Conservation (phyloP, 2,888 invertebrate genomes). For the Steinernema carpocapsae region DNA sequence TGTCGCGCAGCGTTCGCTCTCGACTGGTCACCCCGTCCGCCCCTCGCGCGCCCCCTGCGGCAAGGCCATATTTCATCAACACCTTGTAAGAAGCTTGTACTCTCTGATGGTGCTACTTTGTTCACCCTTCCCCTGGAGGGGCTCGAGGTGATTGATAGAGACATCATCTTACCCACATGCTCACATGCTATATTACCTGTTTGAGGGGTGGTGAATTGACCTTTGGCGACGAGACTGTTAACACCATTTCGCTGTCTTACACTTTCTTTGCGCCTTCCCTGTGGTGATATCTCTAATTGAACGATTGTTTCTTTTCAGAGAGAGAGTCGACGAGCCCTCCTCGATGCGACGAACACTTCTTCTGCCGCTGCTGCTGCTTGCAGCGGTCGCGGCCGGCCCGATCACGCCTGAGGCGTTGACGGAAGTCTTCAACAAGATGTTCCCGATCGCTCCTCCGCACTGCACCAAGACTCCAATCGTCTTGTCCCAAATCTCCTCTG, state of each 20-base stretch:
- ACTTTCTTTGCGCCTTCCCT: conserved; percentile 18
- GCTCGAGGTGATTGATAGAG: conserved; percentile 18
- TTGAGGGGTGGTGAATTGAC: conserved; percentile 2
- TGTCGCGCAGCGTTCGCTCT: neutral
- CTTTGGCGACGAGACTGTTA: conserved; percentile 29
- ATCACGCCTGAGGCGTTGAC: conserved; percentile 17
- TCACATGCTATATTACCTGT: conserved; percentile 28
- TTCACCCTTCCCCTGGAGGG: neutral
- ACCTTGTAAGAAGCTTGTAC: conserved; percentile 14
- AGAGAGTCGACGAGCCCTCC: neutral
- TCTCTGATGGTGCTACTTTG: neutral
- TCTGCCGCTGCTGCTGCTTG: conserved; percentile 23
- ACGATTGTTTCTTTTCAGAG: neutral
- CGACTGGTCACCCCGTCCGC: neutral
- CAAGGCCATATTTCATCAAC: neutral
- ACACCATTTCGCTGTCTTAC: conserved; percentile 31
- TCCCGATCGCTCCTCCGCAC: conserved; percentile 54
- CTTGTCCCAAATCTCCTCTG: conserved; percentile 48
- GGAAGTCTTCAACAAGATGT: conserved; percentile 48
- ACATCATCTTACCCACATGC: conserved; percentile 12
- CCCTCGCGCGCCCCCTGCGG: neutral
- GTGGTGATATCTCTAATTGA: conserved; percentile 20
- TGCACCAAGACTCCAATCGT: conserved; percentile 55
- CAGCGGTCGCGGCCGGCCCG: conserved; percentile 29
- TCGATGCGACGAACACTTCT: neutral